Evolutionary conservation across 2,888 invertebrate genomes (phyloP).

Genomic region (Chesias legatella): DNA sequence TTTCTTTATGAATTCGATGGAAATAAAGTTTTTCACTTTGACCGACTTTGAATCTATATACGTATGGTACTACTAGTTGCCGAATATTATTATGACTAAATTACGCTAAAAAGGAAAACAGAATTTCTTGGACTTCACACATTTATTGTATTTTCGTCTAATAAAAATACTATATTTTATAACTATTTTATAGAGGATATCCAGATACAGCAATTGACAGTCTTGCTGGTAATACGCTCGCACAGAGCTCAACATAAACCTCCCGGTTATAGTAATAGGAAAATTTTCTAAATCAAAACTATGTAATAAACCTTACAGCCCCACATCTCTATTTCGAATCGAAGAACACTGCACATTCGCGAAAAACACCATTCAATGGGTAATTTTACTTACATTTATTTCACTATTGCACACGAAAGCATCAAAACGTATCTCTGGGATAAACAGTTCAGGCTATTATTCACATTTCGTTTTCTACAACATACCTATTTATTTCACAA

Average conservation of each 20-base stretch:
- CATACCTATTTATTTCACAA: conserved; percentile 2
- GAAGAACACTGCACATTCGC: conserved; percentile 35
- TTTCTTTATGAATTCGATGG: too few relatives aligned
- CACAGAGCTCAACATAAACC: conserved; percentile 56
- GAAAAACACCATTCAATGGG: conserved; percentile 65
- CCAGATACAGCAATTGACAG: conserved; percentile 79
- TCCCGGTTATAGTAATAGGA: conserved; percentile 49
- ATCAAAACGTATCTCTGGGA: conserved; percentile 21
- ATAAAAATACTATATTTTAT: conserved; percentile 78
- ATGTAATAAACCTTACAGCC: conserved; percentile 59
- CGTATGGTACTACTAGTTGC: too few relatives aligned
- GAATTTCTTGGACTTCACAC: conserved; percentile 70
- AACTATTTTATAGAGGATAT: conserved; percentile 73
- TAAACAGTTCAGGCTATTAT: conserved; percentile 11
- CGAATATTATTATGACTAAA: too few relatives aligned
- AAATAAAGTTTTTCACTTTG: too few relatives aligned
- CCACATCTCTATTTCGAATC: conserved; percentile 54
- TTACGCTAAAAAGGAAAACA: too few relatives aligned
- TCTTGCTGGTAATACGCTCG: conserved; percentile 72
- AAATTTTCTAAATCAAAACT: conserved; percentile 49
- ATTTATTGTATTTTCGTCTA: conserved; percentile 81
- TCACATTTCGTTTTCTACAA: too few relatives aligned
- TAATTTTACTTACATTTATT: conserved; percentile 51
- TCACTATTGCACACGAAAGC: conserved; percentile 56
- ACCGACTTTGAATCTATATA: too few relatives aligned